A percentile compares a stretch with the other conserved stretches of the same genome.
Conservation (phyloP, 2,888 invertebrate species). For the Callinectes sapidus region DNA sequence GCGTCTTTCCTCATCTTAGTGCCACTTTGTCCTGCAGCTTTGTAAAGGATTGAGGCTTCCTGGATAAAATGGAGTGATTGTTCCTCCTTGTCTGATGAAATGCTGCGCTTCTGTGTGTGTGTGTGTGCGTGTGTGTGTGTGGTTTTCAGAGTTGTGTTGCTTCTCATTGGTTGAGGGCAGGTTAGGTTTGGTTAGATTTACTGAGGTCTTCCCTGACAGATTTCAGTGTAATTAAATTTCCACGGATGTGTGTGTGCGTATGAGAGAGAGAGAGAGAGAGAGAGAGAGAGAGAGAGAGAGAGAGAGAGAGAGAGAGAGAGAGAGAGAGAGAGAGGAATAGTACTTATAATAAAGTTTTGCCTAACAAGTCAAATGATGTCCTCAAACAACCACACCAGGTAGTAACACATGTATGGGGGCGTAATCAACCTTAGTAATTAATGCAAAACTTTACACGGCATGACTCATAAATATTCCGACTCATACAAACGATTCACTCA, state of each 20-base stretch:
- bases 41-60: background rate
- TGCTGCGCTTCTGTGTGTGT: background rate
- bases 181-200: background rate
- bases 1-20: background rate
- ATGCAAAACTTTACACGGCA: background rate
- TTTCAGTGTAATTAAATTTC: constrained; percentile 21
- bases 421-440: background rate
- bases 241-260: background rate
- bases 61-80: constrained; percentile 25
- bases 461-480: background rate
- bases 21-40: constrained; percentile 2
- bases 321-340: too few species aligned
- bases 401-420: background rate
- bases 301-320: too few species aligned
- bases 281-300: too few species aligned
- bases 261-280: background rate
- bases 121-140: constrained; percentile 16
- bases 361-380: background rate
- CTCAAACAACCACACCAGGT: background rate
- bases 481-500: background rate
- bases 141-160: background rate
- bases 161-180: background rate
- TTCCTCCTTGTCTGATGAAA: constrained; percentile 24
- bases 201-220: background rate
- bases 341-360: background rate